Base-by-base conservation (phyloP, 1,140 invertebrate genomes). In the Diprion similis region DNA sequence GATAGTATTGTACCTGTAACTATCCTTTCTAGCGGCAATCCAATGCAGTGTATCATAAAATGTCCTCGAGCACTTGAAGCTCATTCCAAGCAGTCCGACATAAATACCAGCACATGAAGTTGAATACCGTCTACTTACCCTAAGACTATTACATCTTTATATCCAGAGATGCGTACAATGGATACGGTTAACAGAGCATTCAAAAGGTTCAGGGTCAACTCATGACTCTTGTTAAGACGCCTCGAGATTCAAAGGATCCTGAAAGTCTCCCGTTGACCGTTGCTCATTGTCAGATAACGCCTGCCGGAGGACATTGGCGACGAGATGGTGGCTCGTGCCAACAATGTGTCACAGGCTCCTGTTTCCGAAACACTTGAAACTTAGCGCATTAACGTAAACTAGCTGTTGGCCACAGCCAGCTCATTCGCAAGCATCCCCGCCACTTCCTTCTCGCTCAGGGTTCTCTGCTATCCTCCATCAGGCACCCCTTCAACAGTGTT, bases 301-400 rank as follows among this genome's bases (percentile, higher is more conserved):
- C n/a, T 4, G 51, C 24, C n/a, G 51, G n/a, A 17, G 51, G 51
- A 59, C 51, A 59, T 59, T 17, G 51, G 51, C 51, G 51, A 59
- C 11, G 51, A 8, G 51, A 17, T 59, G 51, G 51, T 59, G 51
- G 51, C 51, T 13, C 51, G 51, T 59, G 51, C 51, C 51, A 59
- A 59, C 51, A 59, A 59, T 59, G 51, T 59, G 51, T 59, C 51
- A 59, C 51, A 13, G 11, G 51, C 3, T 15, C 51, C 51, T 59
- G 51, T 59, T 4, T 9, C 51, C 51, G n/a, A 59, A 59, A 59
- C 51, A 59, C 51, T 59, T 59, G 51, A 10, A 59, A 59, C 51
- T 59, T 59, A 9, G 51, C 51, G 51, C 51, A 59, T 59, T 59
- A 59, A 59, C 51, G 51, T 59, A 59, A 59, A 59, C 51, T 59